These are phyloP conservation scores for Oreortyx pictus DNA, from an alignment of 2,797 vertebrate species.

Conservation along the genomic window DNA sequence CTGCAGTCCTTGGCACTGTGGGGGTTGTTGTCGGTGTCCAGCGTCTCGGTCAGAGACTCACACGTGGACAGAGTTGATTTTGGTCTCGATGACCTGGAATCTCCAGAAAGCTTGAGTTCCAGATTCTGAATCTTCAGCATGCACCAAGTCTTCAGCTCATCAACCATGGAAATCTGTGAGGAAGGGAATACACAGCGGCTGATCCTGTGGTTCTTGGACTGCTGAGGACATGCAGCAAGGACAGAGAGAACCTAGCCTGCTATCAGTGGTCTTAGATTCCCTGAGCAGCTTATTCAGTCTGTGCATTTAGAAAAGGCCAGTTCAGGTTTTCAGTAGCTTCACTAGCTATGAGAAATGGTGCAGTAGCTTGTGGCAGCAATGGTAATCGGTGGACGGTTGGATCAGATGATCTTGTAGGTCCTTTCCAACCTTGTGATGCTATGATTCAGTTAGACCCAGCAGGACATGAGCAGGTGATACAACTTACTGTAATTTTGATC, in stretches of 20 bases:
- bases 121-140: constrained; percentile 92
- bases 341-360: no score
- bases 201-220: not conserved
- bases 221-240: not conserved
- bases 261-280: not conserved
- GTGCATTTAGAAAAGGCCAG: not conserved
- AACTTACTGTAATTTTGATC: not conserved
- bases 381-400: no score
- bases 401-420: no score
- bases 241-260: not conserved
- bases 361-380: no score
- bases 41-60: constrained; percentile 79
- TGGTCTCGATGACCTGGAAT: constrained; percentile 77
- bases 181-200: constrained; percentile 29
- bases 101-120: constrained; percentile 87
- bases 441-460: not conserved
- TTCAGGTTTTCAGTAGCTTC: not conserved
- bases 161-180: constrained; percentile 87
- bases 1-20: constrained; percentile 51
- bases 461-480: not conserved
- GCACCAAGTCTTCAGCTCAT: constrained; percentile 96
- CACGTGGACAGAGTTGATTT: constrained; percentile 81
- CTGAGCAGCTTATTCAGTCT: not conserved
- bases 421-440: no score
- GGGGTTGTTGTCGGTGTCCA: constrained; percentile 55